phyloP scores from a whole-genome alignment of 1,140 invertebrate species.

The Phymastichus coffea region DNA sequence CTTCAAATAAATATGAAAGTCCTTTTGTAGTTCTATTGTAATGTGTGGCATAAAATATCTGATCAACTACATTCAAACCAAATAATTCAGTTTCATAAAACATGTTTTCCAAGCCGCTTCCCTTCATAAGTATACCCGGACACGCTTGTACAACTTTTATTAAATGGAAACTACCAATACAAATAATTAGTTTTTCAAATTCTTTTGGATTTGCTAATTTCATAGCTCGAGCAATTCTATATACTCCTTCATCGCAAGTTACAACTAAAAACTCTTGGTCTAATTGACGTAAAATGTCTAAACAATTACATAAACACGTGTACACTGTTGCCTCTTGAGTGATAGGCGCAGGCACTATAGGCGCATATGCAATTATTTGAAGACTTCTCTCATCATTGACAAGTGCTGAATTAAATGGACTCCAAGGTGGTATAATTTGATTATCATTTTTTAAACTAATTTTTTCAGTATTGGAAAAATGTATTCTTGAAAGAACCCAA shows the following conservation, averaged over 20 bases:
- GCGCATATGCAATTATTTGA: background rate
- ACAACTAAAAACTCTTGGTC: background rate
- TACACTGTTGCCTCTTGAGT: background rate
- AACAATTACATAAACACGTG: background rate
- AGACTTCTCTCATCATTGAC: background rate
- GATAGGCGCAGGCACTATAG: background rate
- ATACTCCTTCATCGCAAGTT: background rate
- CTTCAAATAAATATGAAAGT: slow-evolving; percentile 13
- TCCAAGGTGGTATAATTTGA: background rate
- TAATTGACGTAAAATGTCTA: background rate
- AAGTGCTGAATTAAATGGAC: background rate
- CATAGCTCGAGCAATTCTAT: background rate
- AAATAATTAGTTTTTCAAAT: slow-evolving; percentile 6
- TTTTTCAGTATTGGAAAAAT: background rate
- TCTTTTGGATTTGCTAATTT: background rate
- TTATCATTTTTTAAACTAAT: background rate
- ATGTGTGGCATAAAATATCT: slow-evolving; percentile 25
- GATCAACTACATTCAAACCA: slow-evolving; percentile 12
- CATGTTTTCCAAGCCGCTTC: slow-evolving; percentile 26
- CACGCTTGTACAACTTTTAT: slow-evolving; percentile 16
- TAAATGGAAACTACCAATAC: slow-evolving; percentile 24
- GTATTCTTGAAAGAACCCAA: background rate
- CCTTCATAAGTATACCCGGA: slow-evolving; percentile 23
- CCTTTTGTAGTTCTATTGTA: slow-evolving; percentile 22
- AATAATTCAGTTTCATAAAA: slow-evolving; percentile 21